Percentiles rank a stretch among this genome's conserved stretches.
These are phyloP conservation scores for Antennarius maculatus DNA, from an alignment of 2,797 vertebrate species.

Conservation along the genomic window DNA sequence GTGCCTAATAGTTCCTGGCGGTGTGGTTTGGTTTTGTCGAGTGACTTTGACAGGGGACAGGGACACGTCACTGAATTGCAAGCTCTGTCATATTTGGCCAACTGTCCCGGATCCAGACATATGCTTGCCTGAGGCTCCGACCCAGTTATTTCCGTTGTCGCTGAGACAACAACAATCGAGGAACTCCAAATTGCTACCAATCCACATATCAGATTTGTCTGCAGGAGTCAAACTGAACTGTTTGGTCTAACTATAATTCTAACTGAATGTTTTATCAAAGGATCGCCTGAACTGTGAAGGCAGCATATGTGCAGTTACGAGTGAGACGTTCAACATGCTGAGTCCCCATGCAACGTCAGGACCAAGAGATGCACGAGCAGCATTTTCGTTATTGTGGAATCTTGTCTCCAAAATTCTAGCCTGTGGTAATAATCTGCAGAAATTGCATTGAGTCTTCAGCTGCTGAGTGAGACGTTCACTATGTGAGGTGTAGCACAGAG, in stretches of 20 bases:
- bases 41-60: constrained; percentile 49
- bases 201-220: constrained; percentile 25
- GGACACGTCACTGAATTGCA: constrained; percentile 62
- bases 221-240: background rate
- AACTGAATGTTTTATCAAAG: constrained; percentile 18
- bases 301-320: constrained; percentile 1
- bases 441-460: constrained; percentile 2
- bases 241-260: constrained; percentile 11
- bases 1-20: constrained; percentile 45
- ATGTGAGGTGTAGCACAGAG: constrained; percentile 18
- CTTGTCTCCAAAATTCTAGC: too few relatives aligned
- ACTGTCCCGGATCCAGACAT: constrained; percentile 60
- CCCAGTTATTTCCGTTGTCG: constrained; percentile 57
- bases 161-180: constrained; percentile 40
- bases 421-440: constrained; percentile 8
- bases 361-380: background rate
- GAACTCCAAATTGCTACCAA: constrained; percentile 35
- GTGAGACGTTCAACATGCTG: background rate
- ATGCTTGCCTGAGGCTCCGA: constrained; percentile 52
- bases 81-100: constrained; percentile 69
- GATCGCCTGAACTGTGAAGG: constrained; percentile 10
- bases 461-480: background rate
- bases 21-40: constrained; percentile 33
- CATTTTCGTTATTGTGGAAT: background rate
- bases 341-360: background rate